Base-by-base conservation (phyloP, 1,140 invertebrate genomes). In the Aphelinus atriplicis region DNA sequence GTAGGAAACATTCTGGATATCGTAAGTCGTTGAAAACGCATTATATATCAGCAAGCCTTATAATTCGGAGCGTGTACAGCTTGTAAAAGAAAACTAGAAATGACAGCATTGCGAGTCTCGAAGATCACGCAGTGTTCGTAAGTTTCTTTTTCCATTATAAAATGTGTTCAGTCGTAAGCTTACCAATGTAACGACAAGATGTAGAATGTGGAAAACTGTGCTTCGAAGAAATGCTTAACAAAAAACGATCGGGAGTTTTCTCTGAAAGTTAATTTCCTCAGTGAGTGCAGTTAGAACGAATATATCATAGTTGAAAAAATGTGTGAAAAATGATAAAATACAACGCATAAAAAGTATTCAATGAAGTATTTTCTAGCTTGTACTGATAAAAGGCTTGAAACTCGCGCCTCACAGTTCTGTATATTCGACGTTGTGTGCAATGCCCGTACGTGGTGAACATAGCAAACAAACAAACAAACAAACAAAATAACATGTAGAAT, bases 321-420 rank as follows among this genome's bases (percentile, higher is more conserved):
- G 26, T 26, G 26, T 26, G 26, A 26, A 26, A 26, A 26, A 26
- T 26, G 26, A 63, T 42, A 56, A 56, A 9, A 66, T 26, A 66
- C 64, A 55, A 66, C 64, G 64, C 51, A 66, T 66, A 55, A 66
- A 66, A 66, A 45, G 64, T 66, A 66, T 66, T 66, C 51, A 55
- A 55, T 66, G 46, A 66, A 66, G 64, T 66, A 66, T 66, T 66
- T 66, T 66, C 51, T 56, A 66, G 64, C 64, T 66, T 66, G 64
- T 66, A 66, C 7, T 66, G 45, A 66, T 55, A 66, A 2, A 9
- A 66, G 42, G 64, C 64, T 66, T 66, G 64, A 56, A 10, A 51
- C 47, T 65, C 51, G 51, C 63, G 63, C 48, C 63, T 10, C 10
- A 1, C 51, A 65, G 64, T 66, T 9, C 26, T 66, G 64, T 55